Base-by-base conservation (phyloP, 2,888 invertebrate species). In the Mystacides longicornis region DNA sequence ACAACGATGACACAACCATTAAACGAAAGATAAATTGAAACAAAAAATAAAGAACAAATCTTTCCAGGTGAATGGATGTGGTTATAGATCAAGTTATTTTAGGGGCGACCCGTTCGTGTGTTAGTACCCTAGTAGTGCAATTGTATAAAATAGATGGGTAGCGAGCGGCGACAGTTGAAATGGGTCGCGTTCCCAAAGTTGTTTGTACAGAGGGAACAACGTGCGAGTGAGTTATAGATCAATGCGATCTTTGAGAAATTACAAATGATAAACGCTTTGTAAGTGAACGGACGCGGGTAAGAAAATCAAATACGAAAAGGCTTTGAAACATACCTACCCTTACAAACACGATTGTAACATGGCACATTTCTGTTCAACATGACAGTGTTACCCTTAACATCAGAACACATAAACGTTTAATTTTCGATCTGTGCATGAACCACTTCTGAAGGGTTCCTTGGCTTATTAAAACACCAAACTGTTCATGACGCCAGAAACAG, bases 221-320 rank as follows among this genome's bases (percentile, higher is more conserved):
- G 37, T 37, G 16, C 37, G 37, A 37, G 37, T 37, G 37, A 37
- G 37, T 37, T 37, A 37, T 37, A 37, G 37, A 37, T 37, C 37
- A 37, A 37, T 37, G 37, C 14, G 37, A 37, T 37, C 37, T 37
- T 37, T 37, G 37, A 37, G 37, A 37, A 37, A 37, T 37, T 16
- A 37, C 37, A 14, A 37, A 37, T 37, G 37, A 37, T 37, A 37
- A 37, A 37, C 37, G 37, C 37, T 37, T 37, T 37, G 37, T 37
- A 37, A 37, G 37, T 37, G 37, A 37, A 16, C 37, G 37, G 37
- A 37, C 37, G 16, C 37, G 37, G 37, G 37, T 37, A 37, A 37
- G 37, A 37, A 37, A 37, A 37, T 37, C 37, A 37, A 37, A 37
- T 37, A 37, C 37, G 7, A 14, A 37, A 37, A 3, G 37, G 37